Base-by-base conservation (phyloP, 2,113 vertebrate genomes). In the Cryptotis parvus region DNA sequence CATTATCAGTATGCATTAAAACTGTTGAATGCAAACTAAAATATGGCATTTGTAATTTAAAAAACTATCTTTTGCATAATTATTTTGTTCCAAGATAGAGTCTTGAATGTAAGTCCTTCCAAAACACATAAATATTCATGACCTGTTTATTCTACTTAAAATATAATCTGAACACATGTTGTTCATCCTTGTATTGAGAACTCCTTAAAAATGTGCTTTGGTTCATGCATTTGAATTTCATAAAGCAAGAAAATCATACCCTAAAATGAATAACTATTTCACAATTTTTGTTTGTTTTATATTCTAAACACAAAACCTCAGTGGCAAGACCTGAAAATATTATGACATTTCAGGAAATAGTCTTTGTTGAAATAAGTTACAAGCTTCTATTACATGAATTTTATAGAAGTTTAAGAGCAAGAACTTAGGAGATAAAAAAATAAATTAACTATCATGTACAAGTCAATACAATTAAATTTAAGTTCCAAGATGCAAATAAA, bases 1-100 rank as follows among this genome's bases (percentile, higher is more conserved):
- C 88, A 95, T 94, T 96, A 96, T 96, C 95, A 95, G 89, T 94
- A 92, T 95, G 84, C 92, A 95, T 95, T 96, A 92, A 91, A 96
- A 97, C 68, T 94, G 84, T 96, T 94, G 91, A 95, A 93, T 73
- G 92, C 74, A 95, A 95, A 91, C 88, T 95, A 93, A 95, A 94
- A 94, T 95, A 96, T 55, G 49, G 85, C 91, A 92, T 96, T 96
- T 95, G 91, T 84, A 95, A 95, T 96, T 94, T 97, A 95, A 95
- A 97, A 95, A 95, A 91, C 92, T 90, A 79, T 90, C 41, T 96
- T n/a, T 96, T 95, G 90, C 92, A 97, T 96, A 95, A 96, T 95
- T 94, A 95, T 85, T 90, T 93, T 43, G 58, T 96, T 95, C 61
- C 24, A 65, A 49, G 43, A 77, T 94, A 74, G 29, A 69, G 20